Base-by-base conservation (phyloP, 2,797 vertebrate species). In the Babyrousa celebensis region DNA sequence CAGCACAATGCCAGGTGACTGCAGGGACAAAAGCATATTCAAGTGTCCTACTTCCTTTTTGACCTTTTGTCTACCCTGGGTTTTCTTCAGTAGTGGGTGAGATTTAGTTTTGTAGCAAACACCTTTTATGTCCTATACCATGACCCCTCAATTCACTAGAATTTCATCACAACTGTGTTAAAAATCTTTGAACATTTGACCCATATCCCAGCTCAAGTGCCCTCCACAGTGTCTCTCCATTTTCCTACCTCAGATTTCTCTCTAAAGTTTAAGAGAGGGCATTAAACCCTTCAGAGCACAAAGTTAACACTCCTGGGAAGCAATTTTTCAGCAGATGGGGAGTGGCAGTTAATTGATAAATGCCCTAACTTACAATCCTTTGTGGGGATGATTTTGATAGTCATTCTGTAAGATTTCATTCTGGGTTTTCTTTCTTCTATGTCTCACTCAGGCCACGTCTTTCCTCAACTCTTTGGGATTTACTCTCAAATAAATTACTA, bases 21-120 rank as follows among this genome's bases (percentile, higher is more conserved):
- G 1, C 12, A 72, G 25, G n/a, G 72, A n/a, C 67, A 60, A 72
- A 89, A 52, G 12, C 52, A 68, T 18, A 80, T 93, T 84, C 58
- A 71, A 60, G 36, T 60, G n/a, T 14, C 18, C 29, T 43, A 71
- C 43, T 77, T 93, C 15, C 40, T 58, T 3, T 29, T 40, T 93
- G 58, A 78, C 68, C 72, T 90, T 85, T 80, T 87, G 77, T 95
- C 84, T 86, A 36, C 6, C 12, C 62, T 80, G 70, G 36, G 56
- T 65, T 79, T 88, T 91, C 60, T 82, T 62, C 40, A 74, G 15
- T 6, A 71, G 23, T 70, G n/a, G 32, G 52, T 62, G 12, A 71
- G 72, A 88, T 70, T 97, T 82, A 65, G 82, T 80, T 82, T 88
- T 90, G 16, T 17, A 74, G 32, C 20, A 70, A 77, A 88, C n/a